Evolutionary conservation across 2,888 invertebrate species (phyloP).

Genomic region (Nudaria mundana): DNA sequence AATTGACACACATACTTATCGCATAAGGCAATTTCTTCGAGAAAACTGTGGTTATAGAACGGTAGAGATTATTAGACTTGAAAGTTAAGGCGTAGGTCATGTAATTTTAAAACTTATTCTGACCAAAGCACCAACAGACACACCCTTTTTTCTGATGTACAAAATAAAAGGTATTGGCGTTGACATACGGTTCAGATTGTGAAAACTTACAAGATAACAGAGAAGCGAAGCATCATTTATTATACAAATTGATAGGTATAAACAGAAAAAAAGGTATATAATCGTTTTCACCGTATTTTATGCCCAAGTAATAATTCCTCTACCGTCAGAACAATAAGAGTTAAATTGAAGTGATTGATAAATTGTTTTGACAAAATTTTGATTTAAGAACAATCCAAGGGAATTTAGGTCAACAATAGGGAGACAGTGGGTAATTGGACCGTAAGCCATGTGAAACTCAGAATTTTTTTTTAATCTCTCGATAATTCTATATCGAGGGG

Average conservation of each 20-base stretch:
- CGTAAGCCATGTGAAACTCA: slow-evolving; percentile 40
- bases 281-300: slow-evolving; percentile 26
- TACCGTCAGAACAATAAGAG: slow-evolving; percentile 35
- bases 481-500: slow-evolving; percentile 10
- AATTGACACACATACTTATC: too few species aligned
- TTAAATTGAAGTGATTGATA: slow-evolving; percentile 34
- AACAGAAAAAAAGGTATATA: slow-evolving; percentile 46
- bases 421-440: slow-evolving; percentile 46
- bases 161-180: slow-evolving; percentile 11
- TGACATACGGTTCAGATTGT: slow-evolving; percentile 15
- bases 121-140: too few species aligned
- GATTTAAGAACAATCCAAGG: slow-evolving; percentile 27
- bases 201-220: slow-evolving; percentile 26
- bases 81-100: too few species aligned
- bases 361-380: slow-evolving; percentile 36
- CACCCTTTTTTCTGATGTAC: too few species aligned
- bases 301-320: slow-evolving; percentile 30
- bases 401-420: slow-evolving; percentile 54
- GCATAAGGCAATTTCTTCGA: too few species aligned
- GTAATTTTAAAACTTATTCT: too few species aligned
- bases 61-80: too few species aligned
- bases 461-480: slow-evolving; percentile 38
- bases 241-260: slow-evolving; percentile 47
- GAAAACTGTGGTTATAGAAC: too few species aligned
- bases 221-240: slow-evolving; percentile 38